These are phyloP conservation scores for Rhinoraja longicauda DNA, from an alignment of 2,797 vertebrate genomes.

Conservation along the genomic window DNA sequence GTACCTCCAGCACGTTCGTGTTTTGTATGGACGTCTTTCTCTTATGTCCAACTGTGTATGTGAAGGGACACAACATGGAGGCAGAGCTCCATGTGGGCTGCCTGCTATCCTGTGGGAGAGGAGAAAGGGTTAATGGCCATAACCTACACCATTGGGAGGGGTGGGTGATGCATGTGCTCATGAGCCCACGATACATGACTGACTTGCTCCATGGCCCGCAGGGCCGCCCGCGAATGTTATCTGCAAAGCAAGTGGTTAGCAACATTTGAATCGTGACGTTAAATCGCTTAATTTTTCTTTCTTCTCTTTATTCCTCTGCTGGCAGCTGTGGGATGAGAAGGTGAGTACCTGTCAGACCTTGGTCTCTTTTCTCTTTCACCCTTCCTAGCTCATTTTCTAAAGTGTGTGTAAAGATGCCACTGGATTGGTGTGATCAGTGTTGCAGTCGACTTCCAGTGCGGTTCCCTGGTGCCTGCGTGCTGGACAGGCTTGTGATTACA, in stretches of 20 bases:
- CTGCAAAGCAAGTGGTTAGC: not conserved
- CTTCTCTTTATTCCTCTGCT: not conserved
- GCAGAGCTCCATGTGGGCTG: no score
- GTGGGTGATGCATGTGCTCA: not conserved
- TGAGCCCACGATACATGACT: not conserved
- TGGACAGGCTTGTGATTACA: not conserved
- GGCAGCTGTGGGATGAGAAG: constrained; percentile 6
- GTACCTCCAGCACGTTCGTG: no score
- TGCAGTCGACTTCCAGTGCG: not conserved
- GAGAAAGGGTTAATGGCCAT: not conserved
- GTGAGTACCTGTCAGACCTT: not conserved
- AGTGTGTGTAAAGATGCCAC: no score
- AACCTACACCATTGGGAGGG: not conserved
- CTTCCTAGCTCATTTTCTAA: not conserved
- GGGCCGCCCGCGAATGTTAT: not conserved
- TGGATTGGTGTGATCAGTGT: not conserved
- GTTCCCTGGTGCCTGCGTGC: not conserved
- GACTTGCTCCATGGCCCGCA: not conserved
- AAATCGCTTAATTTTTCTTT: not conserved
- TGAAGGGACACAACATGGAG: not conserved
- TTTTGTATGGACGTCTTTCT: not conserved
- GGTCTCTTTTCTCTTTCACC: not conserved
- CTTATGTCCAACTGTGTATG: not conserved
- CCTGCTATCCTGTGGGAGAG: no score
- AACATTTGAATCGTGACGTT: not conserved